phyloP scores from a whole-genome alignment of 35 echinoderm and acorn worm species.

The Ptychodera flava region DNA sequence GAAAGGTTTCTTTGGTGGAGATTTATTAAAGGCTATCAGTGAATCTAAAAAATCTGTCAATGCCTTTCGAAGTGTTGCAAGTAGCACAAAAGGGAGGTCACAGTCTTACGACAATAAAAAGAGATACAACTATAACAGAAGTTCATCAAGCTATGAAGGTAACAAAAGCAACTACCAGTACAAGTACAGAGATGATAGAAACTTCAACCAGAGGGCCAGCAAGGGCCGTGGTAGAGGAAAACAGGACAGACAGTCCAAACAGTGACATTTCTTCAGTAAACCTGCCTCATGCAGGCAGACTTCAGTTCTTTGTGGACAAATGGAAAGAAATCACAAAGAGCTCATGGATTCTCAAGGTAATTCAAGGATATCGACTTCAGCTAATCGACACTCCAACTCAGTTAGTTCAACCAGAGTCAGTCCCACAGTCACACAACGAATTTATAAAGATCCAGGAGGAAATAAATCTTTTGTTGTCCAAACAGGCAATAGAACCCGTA shows the following conservation, averaged over 20 bases:
- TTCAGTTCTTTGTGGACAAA: not conserved
- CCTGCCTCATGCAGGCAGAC: not conserved
- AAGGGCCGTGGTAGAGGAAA: not conserved
- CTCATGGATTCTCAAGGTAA: not conserved
- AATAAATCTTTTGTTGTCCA: conserved; percentile 32
- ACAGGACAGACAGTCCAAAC: not conserved
- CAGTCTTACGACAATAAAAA: not conserved
- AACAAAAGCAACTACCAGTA: not conserved
- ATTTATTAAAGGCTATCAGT: not conserved
- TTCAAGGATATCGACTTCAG: not conserved
- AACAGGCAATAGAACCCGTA: conserved; percentile 7
- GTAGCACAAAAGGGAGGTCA: not conserved
- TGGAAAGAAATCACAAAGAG: not conserved
- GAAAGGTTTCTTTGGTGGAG: not conserved
- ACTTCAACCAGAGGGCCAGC: not conserved
- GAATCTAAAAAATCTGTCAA: not conserved
- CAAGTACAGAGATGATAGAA: not conserved
- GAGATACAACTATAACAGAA: not conserved
- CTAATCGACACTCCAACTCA: not conserved
- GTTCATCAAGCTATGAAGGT: not conserved
- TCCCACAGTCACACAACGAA: not conserved
- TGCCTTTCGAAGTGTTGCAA: not conserved
- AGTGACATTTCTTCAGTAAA: not conserved
- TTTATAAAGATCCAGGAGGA: too few relatives aligned
- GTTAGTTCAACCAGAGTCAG: too few relatives aligned